Percentiles rank a stretch among this genome's conserved stretches.
Evolutionary conservation across 2,797 vertebrate genomes (phyloP).

Genomic region (Phaenicophaeus curvirostris): DNA sequence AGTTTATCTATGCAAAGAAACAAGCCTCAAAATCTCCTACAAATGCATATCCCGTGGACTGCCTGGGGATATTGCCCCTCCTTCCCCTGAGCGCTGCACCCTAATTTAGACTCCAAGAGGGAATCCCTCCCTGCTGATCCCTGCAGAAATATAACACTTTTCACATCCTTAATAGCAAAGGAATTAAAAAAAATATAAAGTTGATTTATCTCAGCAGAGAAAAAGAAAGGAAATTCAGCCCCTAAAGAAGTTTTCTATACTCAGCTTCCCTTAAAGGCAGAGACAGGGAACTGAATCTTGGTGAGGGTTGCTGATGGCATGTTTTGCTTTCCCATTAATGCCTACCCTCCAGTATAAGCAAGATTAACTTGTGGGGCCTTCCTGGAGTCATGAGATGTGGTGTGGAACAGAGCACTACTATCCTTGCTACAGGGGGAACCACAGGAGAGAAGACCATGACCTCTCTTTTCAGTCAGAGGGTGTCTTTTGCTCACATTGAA

Average conservation of each 20-base stretch:
- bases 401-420: background rate
- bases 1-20: constrained; percentile 52
- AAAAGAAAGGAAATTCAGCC: background rate
- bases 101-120: background rate
- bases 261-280: background rate
- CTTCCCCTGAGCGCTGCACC: background rate
- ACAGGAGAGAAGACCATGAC: background rate
- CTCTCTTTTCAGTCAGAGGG: background rate
- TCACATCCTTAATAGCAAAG: background rate
- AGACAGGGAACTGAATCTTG: background rate
- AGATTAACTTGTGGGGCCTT: background rate
- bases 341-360: background rate
- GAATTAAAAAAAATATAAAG: constrained; percentile 31
- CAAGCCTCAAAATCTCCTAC: constrained; percentile 37
- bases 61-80: background rate
- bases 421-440: background rate
- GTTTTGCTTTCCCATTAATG: background rate
- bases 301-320: background rate
- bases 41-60: background rate
- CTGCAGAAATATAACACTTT: background rate
- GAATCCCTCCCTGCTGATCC: background rate
- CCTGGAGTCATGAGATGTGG: background rate
- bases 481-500: background rate
- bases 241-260: background rate
- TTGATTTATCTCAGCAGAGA: background rate